Evolutionary conservation across 2,888 invertebrate species (phyloP).

Genomic region (Petrolisthes cinctipes): DNA sequence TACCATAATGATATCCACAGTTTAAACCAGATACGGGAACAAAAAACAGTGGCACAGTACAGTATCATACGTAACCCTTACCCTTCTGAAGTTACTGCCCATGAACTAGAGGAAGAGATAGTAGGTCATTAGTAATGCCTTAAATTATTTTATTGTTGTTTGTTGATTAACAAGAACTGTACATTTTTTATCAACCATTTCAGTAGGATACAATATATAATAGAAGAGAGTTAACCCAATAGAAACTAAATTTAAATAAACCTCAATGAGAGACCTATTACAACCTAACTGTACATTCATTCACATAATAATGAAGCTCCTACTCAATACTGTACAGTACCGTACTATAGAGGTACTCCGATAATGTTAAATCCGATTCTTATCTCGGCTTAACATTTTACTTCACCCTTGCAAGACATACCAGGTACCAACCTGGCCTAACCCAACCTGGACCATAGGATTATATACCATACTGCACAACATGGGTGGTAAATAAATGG

Average conservation of each 20-base stretch:
- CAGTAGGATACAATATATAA: background rate
- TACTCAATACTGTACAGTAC: no score
- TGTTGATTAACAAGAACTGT: background rate
- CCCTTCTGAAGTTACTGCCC: constrained; percentile 49
- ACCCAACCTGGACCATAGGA: no score
- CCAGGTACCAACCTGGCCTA: no score
- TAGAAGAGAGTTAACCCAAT: background rate
- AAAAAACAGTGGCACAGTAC: background rate
- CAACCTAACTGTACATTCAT: no score
- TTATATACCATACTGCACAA: no score
- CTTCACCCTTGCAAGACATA: no score
- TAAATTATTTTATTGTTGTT: background rate
- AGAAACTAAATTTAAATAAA: background rate
- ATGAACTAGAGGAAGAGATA: constrained; percentile 37
- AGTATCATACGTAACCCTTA: constrained; percentile 22
- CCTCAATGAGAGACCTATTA: no score
- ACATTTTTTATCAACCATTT: background rate
- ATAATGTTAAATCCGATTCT: no score
- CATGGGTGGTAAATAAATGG: no score
- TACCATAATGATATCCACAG: background rate
- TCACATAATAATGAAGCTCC: no score
- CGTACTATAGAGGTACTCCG: no score
- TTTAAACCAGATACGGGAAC: background rate
- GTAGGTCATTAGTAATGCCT: constrained; percentile 17
- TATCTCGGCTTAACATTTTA: no score